phyloP scores from a whole-genome alignment of 2,888 invertebrate species.

The Yponomeuta malinellus region DNA sequence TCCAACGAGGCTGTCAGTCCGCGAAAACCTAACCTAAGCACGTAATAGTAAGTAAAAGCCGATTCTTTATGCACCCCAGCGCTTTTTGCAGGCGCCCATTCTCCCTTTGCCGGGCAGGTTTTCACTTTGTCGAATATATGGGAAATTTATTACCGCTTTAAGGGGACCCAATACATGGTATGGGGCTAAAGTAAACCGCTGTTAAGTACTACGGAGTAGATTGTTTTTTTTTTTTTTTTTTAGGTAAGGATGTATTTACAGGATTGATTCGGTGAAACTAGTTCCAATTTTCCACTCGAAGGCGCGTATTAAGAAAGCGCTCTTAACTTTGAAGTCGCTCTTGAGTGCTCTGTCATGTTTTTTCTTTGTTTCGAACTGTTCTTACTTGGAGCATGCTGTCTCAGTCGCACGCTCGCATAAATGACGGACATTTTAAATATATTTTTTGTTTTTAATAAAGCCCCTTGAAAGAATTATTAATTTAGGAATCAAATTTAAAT shows the following conservation, averaged over 20 bases:
- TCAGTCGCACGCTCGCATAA: no score
- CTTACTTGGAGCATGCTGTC: no score
- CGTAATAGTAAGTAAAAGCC: constrained; percentile 40
- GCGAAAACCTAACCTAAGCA: background rate
- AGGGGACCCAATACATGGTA: constrained; percentile 26
- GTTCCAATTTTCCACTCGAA: background rate
- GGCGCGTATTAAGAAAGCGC: no score
- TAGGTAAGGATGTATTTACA: background rate
- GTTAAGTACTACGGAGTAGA: background rate
- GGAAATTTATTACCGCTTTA: constrained; percentile 46
- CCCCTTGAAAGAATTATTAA: no score
- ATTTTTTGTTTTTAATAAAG: no score
- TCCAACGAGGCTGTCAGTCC: no score
- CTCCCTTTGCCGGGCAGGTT: constrained; percentile 17
- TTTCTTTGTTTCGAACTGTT: no score
- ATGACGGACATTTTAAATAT: no score
- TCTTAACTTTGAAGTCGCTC: no score
- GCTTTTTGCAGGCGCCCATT: constrained; percentile 34
- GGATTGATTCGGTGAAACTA: background rate
- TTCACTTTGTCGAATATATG: constrained; percentile 51
- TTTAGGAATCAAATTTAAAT: no score
- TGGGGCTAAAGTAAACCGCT: constrained; percentile 23
- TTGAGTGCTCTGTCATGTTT: no score
- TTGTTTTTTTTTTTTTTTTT: background rate
- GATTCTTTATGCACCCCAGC: constrained; percentile 66